These are phyloP conservation scores for Hartigia nigra DNA, from an alignment of 2,888 invertebrate genomes.

Conservation along the genomic window DNA sequence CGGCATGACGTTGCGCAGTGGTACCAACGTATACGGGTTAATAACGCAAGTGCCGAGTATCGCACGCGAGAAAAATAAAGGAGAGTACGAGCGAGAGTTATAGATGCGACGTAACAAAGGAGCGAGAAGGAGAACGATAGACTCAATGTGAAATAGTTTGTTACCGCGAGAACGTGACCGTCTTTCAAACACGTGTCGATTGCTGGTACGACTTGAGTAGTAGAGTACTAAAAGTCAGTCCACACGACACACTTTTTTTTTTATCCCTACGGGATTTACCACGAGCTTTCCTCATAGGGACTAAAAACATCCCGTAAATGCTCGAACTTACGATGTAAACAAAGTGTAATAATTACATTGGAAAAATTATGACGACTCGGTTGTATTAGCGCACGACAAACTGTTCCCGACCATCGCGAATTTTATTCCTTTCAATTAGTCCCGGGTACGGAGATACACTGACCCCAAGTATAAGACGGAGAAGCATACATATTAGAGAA, in stretches of 20 bases:
- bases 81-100: conserved; percentile 13
- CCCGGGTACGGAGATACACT: not conserved
- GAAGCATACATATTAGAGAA: not conserved
- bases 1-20: not conserved
- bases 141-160: conserved; percentile 22
- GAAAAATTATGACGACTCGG: not conserved
- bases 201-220: not conserved
- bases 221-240: not conserved
- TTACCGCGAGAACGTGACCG: conserved; percentile 31
- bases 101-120: not conserved
- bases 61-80: conserved; percentile 17
- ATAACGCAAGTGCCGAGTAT: not conserved
- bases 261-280: not conserved
- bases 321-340: not conserved
- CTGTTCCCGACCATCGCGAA: not conserved
- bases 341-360: not conserved
- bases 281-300: not conserved
- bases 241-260: not conserved
- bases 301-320: not conserved
- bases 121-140: conserved; percentile 12
- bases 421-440: not conserved
- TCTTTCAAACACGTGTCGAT: conserved; percentile 26
- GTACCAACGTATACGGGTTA: not conserved
- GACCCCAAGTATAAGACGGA: not conserved
- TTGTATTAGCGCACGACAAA: not conserved